Percentiles rank a stretch among this genome's conserved stretches.
Evolutionary conservation across 2,888 invertebrate species (phyloP).

Genomic region (Adela reaumurella): DNA sequence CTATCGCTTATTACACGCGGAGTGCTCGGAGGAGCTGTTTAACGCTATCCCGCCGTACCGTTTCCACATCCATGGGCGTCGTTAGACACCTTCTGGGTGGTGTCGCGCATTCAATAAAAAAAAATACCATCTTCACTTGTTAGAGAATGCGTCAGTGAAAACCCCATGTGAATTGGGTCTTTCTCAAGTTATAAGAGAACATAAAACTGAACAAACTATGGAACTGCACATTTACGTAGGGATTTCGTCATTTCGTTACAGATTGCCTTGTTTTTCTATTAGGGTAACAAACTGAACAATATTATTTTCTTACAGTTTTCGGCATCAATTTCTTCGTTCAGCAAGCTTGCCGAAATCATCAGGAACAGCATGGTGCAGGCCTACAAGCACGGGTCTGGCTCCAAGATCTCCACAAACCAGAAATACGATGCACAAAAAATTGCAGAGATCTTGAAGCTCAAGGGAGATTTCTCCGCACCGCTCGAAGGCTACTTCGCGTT

Average conservation of each 20-base stretch:
- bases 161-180: no score
- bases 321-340: slow-evolving; percentile 32
- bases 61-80: no score
- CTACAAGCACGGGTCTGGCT: background rate
- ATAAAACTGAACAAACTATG: no score
- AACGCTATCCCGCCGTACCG: no score
- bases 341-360: slow-evolving; percentile 25
- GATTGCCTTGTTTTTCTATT: background rate
- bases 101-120: no score
- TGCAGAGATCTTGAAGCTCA: slow-evolving; percentile 54
- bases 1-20: no score
- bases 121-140: no score
- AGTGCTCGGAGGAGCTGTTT: no score
- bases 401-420: slow-evolving; percentile 16
- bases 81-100: no score
- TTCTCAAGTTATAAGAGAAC: no score
- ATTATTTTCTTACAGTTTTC: slow-evolving; percentile 22
- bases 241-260: background rate
- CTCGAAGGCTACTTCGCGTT: slow-evolving; percentile 54
- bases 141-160: no score
- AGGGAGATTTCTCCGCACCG: slow-evolving; percentile 44
- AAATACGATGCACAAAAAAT: slow-evolving; percentile 55
- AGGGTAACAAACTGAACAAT: background rate
- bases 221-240: no score
- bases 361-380: slow-evolving; percentile 16